Evolutionary conservation across 1,140 invertebrate genomes (phyloP).

Genomic region (Drosophila ercepeae): DNA sequence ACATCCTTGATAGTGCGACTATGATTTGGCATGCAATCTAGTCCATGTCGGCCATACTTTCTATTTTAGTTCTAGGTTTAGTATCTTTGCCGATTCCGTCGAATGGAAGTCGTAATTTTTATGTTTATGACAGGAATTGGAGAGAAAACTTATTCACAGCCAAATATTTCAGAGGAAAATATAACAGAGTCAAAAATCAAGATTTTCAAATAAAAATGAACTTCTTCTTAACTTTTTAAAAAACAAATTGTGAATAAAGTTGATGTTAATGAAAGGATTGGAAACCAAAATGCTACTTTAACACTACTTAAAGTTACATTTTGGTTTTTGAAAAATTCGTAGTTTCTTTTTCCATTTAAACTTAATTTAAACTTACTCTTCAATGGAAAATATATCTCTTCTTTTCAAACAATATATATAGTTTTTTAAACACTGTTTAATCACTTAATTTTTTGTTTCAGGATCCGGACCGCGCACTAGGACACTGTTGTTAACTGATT

Average conservation of each 20-base stretch:
- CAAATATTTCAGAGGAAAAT: too few relatives aligned
- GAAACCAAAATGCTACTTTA: too few relatives aligned
- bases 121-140: neutral
- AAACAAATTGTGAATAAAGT: too few relatives aligned
- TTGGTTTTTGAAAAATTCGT: too few relatives aligned
- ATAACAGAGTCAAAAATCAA: too few relatives aligned
- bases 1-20: constrained; percentile 37
- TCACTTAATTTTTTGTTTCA: constrained; percentile 1
- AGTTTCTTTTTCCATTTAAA: constrained; percentile 6
- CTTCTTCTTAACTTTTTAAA: too few relatives aligned
- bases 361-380: constrained; percentile 56
- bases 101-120: constrained; percentile 30
- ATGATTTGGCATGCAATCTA: constrained; percentile 66
- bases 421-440: constrained; percentile 1
- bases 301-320: too few relatives aligned
- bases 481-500: constrained; percentile 71
- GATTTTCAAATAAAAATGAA: too few relatives aligned
- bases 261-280: too few relatives aligned
- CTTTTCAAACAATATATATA: neutral
- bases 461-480: constrained; percentile 36
- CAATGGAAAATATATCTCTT: neutral
- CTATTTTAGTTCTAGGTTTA: constrained; percentile 54
- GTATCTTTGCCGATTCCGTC: constrained; percentile 13
- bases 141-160: too few relatives aligned
- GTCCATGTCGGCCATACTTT: constrained; percentile 33